Base-by-base conservation (phyloP, 2,113 vertebrate genomes). In the Tenebrosternarchus preto region DNA sequence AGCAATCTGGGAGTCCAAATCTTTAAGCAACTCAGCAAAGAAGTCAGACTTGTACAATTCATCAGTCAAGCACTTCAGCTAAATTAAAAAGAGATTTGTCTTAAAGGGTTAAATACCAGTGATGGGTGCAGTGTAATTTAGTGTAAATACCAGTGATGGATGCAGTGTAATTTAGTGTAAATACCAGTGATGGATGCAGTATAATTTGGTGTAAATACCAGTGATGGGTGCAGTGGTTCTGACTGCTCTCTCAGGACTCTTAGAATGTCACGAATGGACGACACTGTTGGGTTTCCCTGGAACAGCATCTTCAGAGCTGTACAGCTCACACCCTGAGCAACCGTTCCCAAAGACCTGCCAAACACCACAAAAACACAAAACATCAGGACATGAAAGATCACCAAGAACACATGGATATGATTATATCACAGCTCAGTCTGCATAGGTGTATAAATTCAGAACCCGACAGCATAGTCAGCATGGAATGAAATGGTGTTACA, bases 41-140 rank as follows among this genome's bases (percentile, higher is more conserved):
- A 93, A 91, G 69, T 89, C 72, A 66, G 91, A 87, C 39, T 87
- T 59, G 78, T 90, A 89, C 55, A 93, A 25, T 74, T 85, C 85
- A 6, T 93, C 87, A 4, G 90, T 87, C 56, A 93, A 27, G 72
- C 93, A 94, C 53, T 67, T 91, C 93, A 91, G 94, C 93, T 94
- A 84, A 72, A 82, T n/a, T 56, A 79, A 77, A 0, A 73, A 55
- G 63, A 1, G 55, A 8, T 5, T 74, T 22, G 15, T 15, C 43
- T 12, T 50, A 12, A 50, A 33, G 16, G 12, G 22, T 16, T 24
- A 29, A n/a, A 59, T n/a, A 22, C 24, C 57, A 8, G 15, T 29
- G 17, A 33, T 57, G 15, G 11, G 12, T 57, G 17, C 43, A 67
- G 8, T 8, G 1, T n/a, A n/a, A n/a, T n/a, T n/a, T n/a, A n/a